A percentile compares a stretch with the other conserved stretches of the same genome.
phyloP scores from a whole-genome alignment of 2,888 invertebrate species.

The Choreutis nemorana region DNA sequence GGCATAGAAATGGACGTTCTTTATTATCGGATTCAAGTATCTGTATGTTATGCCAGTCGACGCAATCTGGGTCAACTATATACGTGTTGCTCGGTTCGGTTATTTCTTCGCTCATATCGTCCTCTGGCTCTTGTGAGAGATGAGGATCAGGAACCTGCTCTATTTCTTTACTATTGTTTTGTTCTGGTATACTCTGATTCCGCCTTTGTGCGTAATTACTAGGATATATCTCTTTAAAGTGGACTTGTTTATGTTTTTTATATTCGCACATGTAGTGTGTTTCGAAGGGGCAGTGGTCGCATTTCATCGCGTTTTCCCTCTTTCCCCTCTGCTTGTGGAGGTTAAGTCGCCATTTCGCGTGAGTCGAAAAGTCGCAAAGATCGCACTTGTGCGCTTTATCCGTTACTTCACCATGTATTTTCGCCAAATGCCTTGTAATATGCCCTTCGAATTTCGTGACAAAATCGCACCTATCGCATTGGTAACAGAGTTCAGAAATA shows the following conservation, averaged over 20 bases:
- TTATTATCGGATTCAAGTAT: slow-evolving; percentile 25
- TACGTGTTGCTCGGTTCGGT: slow-evolving; percentile 22
- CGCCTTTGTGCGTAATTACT: slow-evolving; percentile 2
- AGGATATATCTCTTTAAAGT: slow-evolving; percentile 15
- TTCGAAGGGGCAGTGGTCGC: slow-evolving; percentile 27
- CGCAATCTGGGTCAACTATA: slow-evolving; percentile 22
- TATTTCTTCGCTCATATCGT: not conserved
- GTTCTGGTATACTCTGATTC: not conserved
- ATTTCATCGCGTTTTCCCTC: slow-evolving; percentile 21
- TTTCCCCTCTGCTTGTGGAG: slow-evolving; percentile 31
- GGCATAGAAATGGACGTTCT: slow-evolving; percentile 32
- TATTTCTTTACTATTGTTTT: slow-evolving; percentile 1
- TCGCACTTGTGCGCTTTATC: slow-evolving; percentile 32
- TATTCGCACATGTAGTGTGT: slow-evolving; percentile 32
- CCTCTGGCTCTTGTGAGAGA: not conserved
- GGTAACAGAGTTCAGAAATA: slow-evolving; percentile 13
- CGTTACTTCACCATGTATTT: slow-evolving; percentile 33
- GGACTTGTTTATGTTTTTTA: slow-evolving; percentile 28
- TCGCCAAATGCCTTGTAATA: slow-evolving; percentile 34
- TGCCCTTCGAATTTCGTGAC: slow-evolving; percentile 35
- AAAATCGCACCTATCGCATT: slow-evolving; percentile 39
- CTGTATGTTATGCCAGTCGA: slow-evolving; percentile 34
- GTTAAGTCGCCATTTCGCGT: slow-evolving; percentile 32
- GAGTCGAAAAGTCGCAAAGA: slow-evolving; percentile 34
- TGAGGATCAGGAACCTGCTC: not conserved